These are phyloP conservation scores for Hermatobates lingyangjiaoensis DNA, from an alignment of 1,140 invertebrate species.

Conservation along the genomic window DNA sequence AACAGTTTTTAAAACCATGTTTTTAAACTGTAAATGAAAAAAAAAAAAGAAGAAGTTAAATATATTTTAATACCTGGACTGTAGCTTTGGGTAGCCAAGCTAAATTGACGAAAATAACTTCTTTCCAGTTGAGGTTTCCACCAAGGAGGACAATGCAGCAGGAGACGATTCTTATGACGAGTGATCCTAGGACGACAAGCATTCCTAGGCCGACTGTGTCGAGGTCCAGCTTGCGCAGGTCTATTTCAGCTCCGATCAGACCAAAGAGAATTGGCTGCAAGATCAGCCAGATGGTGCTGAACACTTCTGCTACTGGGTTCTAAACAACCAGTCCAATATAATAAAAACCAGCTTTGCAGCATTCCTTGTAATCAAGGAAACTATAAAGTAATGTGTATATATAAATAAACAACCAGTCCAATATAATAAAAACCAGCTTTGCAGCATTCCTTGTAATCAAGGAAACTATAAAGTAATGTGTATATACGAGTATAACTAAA, in stretches of 20 bases:
- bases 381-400: too few species aligned
- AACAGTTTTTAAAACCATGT: too few species aligned
- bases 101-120: conserved; percentile 45
- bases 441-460: too few species aligned
- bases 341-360: too few species aligned
- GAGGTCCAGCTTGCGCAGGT: conserved; percentile 26
- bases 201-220: conserved; percentile 30
- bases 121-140: conserved; percentile 38
- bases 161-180: conserved; percentile 27
- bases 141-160: conserved; percentile 37
- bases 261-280: conserved; percentile 50
- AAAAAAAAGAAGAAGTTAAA: too few species aligned
- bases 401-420: too few species aligned
- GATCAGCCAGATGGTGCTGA: conserved; percentile 42
- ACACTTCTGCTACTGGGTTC: conserved; percentile 31
- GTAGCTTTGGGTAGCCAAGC: conserved; percentile 61
- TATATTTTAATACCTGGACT: conserved; percentile 41
- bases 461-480: too few species aligned
- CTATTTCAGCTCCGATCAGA: conserved; percentile 47
- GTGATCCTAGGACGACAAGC: conserved; percentile 12
- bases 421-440: too few species aligned
- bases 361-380: too few species aligned
- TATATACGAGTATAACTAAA: too few species aligned
- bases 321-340: conserved; percentile 23
- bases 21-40: too few species aligned